Conservation (phyloP, 2,797 vertebrate species). For the Gallinago solitaria region DNA sequence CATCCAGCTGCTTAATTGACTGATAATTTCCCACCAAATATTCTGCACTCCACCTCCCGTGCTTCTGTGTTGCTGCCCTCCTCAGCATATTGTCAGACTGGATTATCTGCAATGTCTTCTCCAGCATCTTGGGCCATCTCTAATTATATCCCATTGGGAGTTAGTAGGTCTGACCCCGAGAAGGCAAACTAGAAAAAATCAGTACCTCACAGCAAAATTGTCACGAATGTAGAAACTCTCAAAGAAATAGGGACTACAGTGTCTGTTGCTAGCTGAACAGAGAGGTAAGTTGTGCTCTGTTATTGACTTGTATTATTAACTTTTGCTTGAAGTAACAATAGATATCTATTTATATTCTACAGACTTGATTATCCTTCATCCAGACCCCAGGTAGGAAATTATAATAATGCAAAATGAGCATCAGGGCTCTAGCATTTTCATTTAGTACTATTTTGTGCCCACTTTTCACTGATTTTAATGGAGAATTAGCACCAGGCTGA, state of each 20-base stretch:
- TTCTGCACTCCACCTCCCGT: background rate
- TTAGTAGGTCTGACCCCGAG: slow-evolving; percentile 9
- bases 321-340: background rate
- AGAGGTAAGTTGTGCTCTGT: background rate
- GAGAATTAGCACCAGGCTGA: slow-evolving; percentile 6
- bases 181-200: background rate
- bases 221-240: background rate
- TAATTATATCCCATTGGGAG: slow-evolving; percentile 38
- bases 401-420: background rate
- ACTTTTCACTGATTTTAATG: background rate
- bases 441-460: background rate
- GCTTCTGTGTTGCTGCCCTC: slow-evolving; percentile 16
- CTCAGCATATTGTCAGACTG: slow-evolving; percentile 56
- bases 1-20: slow-evolving; percentile 27
- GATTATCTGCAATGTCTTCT: slow-evolving; percentile 52
- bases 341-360: slow-evolving; percentile 24
- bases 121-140: slow-evolving; percentile 49
- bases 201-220: slow-evolving; percentile 1
- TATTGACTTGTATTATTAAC: slow-evolving; percentile 32
- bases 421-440: background rate
- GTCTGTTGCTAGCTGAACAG: background rate
- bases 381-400: slow-evolving; percentile 1
- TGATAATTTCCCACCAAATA: slow-evolving; percentile 23
- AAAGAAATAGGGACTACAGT: background rate
- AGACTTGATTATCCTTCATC: background rate